Evolutionary conservation across 2,113 vertebrate species (phyloP), one percentile per base, ranked within the genome.

Genomic region (Muntiacus muntjak): DNA sequence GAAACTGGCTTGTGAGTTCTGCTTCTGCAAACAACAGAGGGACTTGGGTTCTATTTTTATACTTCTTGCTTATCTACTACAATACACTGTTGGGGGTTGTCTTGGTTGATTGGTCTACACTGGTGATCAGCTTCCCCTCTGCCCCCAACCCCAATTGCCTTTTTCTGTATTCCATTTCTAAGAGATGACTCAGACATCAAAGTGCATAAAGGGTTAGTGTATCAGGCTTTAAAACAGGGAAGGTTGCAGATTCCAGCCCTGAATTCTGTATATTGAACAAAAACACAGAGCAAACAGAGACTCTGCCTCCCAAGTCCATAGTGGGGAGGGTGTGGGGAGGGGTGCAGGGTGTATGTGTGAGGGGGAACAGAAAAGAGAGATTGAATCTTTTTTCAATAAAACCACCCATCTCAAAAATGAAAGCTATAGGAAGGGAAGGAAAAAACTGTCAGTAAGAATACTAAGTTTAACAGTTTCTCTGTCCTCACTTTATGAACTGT

Each of bases 1-100:
- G 25, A 83, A 98, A 96, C 86, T 91, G 86, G 95, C 95, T 97
- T 97, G 84, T 54, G 95, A 98, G 98, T 97, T 98, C 93, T 97
- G 97, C 97, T 62, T 45, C 13, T 98, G 86, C 87, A 96, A 97
- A 92, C 58, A 96, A 62, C 92, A 94, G 45, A 52, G 96, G 92
- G 91, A 95, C 95, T 97, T 92, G 45, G 84, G 62, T 98, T 95
- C 95, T 96, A 54, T 95, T 97, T 98, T 83, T 71, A 67, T 95
- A 97, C 26, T 60, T 97, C 89, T 97, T 58, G 94, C 19, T 67
- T 97, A 86, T 93, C 78, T 86, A 21, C 86, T 78, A 57, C 23
- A 87, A 43, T 64, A 57, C 25, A 74, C 1, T 3, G 7, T 83
- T 94, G 50, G 9, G 87, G 30, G 87, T 85, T 47, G 28, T 96